Evolutionary conservation across 2,888 invertebrate genomes (phyloP), one percentile per base, ranked within the genome.

Genomic region (Rapana venosa): DNA sequence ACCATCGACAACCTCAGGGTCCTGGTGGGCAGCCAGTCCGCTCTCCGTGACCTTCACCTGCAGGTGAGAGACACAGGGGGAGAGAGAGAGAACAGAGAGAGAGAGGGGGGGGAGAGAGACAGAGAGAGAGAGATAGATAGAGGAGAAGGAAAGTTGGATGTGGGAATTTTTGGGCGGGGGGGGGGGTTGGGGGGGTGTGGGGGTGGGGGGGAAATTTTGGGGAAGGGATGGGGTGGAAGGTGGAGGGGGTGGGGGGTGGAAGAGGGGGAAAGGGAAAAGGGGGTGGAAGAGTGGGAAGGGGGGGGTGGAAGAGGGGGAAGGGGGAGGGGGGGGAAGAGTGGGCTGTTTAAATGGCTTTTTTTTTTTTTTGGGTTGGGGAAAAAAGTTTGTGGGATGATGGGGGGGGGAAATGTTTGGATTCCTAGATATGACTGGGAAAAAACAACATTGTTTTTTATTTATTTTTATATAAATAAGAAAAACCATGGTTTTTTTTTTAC

Each of bases 11-110:
- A 91, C 90, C 90, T 93, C 83, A 88, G 91, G 61, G 88, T 89
- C 17, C 87, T 92, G 83, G 89, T 93, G 20, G 92, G 92, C 26
- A 91, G 90, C 36, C 92, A 93, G 86, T 90, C 91, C 81, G 89
- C 92, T 90, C 91, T 85, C 87, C 56, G 89, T 79, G 84, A 93
- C 92, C 88, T 91, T 22, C 90, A 90, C 1, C 56, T 89, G n/a
- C 89, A 89, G 89, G 89, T 85, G 70, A 84, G 91, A 15, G 20
- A 35, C 0, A 17, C 6, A 11, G 35, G 66, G 17, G 66, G 26
- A 22, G 66, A 6, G 66, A 66, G 66, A 61, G 26, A 66, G 66
- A 66, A 17, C 2, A 13, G 26, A 26, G 66, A 17, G 61, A 11
- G 26, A 26, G 26, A 26, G 13, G 66, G 26, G 13, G 26, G 66